Base-by-base conservation (phyloP, 35 echinoderm and acorn worm genomes). In the Apostichopus californicus region DNA sequence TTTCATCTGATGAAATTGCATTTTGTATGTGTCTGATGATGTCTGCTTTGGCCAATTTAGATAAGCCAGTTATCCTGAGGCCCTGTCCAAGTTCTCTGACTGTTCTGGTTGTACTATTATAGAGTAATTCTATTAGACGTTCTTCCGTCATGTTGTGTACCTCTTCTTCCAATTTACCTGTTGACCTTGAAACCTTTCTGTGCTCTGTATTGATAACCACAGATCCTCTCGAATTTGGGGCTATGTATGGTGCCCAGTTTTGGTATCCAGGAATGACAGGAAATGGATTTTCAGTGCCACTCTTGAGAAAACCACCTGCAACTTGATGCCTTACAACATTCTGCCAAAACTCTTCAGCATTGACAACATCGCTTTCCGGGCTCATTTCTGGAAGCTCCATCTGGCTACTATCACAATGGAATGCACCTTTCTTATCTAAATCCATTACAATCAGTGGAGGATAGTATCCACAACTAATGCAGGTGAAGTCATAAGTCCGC, bases 361-460 rank as follows among this genome's bases (percentile, higher is more conserved):
- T 24, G 0, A 92, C 91, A 46, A 68, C 55, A 34, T 92, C 91
- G 73, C 81, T 92, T 25, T 90, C 88, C 9, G 68, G 57, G 21
- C 17, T 23, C n/a, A 70, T 26, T 18, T 92, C 91, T 52, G 80
- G 61, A 53, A 84, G 46, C 9, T 54, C n/a, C 60, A 84, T 25
- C 53, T 58, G 15, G 9, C 14, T 21, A 25, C 10, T 52, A 52
- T 65, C 64, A 22, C 78, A 83, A 54, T 83, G 54, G 54, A 92
- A 92, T 54, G 88, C 65, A 0, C 68, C 78, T 70, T 92, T 92
- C 59, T 78, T 92, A 53, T 92, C 77, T 12, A 92, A 21, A 86
- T 92, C 91, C 91, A 92, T 92, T 9, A 92, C 18, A 54, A 92
- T 25, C 21, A 92, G 61, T 63, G 91, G 63, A 46, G 91, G 78